A percentile compares a stretch with the other conserved stretches of the same genome.
These are phyloP conservation scores for Cremastinae sp. DNA, from an alignment of 2,888 invertebrate species.

Conservation along the genomic window DNA sequence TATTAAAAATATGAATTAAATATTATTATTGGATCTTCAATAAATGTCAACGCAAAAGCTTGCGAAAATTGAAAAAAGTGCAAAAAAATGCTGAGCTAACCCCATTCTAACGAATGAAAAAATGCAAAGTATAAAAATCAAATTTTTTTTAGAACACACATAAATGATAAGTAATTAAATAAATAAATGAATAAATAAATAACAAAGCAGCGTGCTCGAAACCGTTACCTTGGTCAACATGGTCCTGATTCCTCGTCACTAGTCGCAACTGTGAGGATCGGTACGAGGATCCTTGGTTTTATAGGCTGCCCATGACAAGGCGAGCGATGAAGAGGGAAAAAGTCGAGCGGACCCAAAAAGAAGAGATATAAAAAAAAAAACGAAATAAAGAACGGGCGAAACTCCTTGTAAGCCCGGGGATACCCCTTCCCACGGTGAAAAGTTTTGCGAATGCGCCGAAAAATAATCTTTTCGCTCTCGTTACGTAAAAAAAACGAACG, in stretches of 20 bases:
- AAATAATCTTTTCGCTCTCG: constrained; percentile 54
- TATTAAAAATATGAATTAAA: too few relatives aligned
- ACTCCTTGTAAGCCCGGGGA: background rate
- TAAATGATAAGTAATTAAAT: too few relatives aligned
- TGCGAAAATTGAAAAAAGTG: too few relatives aligned
- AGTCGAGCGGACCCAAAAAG: constrained; percentile 49
- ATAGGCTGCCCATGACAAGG: constrained; percentile 65
- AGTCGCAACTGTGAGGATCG: constrained; percentile 76
- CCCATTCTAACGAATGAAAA: too few relatives aligned
- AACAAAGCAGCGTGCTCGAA: too few relatives aligned
- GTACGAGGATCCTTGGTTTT: constrained; percentile 73
- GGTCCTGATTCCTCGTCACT: constrained; percentile 70
- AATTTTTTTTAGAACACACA: too few relatives aligned
- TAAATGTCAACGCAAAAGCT: too few relatives aligned
- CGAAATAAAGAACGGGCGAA: constrained; percentile 51
- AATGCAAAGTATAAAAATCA: too few relatives aligned
- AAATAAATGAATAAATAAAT: too few relatives aligned
- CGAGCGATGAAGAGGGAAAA: constrained; percentile 40
- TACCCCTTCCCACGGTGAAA: background rate
- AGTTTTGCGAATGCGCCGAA: constrained; percentile 23
- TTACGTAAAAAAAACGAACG: constrained; percentile 34
- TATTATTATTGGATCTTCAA: too few relatives aligned
- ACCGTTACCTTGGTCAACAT: constrained; percentile 76
- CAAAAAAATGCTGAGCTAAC: too few relatives aligned
- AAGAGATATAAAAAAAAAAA: constrained; percentile 65